Base-by-base conservation (phyloP, 2,888 invertebrate genomes). In the Elmis aenea region DNA sequence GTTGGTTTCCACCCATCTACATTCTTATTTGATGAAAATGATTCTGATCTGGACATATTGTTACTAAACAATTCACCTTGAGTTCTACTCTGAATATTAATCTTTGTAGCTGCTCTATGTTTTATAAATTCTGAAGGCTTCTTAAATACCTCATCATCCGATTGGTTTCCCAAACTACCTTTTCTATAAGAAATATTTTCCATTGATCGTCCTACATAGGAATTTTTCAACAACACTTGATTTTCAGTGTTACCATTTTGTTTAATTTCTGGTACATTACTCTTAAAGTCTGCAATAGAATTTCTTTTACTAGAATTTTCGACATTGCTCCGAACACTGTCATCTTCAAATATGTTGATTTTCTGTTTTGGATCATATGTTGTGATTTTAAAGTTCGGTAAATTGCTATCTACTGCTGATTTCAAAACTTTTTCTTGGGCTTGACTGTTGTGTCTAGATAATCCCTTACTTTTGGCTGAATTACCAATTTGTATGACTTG, bases 381-480 rank as follows among this genome's bases (percentile, higher is more conserved):
- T 1, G 69, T 64, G 42, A 69, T 67, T 55, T 67, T 66, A 46
- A 69, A 69, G 45, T 69, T 69, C 5, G 68, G 67, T 30, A 69
- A 51, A 12, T 59, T 59, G 14, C 56, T 45, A 38, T 55, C 54
- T 9, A 33, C 15, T 9, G 14, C 12, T 4, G 41, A 22, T 26
- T 27, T 25, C 4, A 15, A 5, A 16, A 14, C 26, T 18, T 8
- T 28, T 12, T 35, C 40, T 23, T 23, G 15, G 6, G 32, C 26
- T 24, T 26, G 24, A 40, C 46, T 33, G n/a, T 35, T 37, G 18
- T 52, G 34, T 51, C 55, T 24, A 23, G 38, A 22, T 22, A 42
- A 26, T 25, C 40, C 14, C 25, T 29, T 33, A 43, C 13, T 35
- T n/a, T n/a, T n/a, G n/a, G n/a, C n/a, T 10, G 8, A 13, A 15